Base-by-base conservation (phyloP, 2,888 invertebrate genomes). In the Andrena bucephala region DNA sequence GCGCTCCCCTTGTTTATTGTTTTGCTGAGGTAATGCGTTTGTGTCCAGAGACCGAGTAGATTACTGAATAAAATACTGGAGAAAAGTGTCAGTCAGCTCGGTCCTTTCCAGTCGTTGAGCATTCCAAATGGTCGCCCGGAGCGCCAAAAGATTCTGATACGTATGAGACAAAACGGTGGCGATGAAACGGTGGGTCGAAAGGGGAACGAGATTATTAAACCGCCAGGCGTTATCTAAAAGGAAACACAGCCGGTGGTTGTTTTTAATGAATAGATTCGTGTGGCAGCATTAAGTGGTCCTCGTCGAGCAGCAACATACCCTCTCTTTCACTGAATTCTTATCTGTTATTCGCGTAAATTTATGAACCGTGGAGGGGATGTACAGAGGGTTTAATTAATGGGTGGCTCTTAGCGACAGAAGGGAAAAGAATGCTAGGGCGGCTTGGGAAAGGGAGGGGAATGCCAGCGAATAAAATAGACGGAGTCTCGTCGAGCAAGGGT, bases 311-410 rank as follows among this genome's bases (percentile, higher is more conserved):
- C 33, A 59, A 20, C 24, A 3, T 5, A 13, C 10, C 27, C 10
- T 20, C 42, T 16, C 10, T 33, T 29, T 0, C 10, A 0, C 48
- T 8, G 10, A 48, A 50, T 54, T 59, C 50, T 3, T 65, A 16
- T 65, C 77, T 42, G 69, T 52, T 79, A n/a, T 70, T 77, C 69
- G 66, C 29, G 20, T 54, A 62, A 75, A 75, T 77, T 77, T 66
- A 48, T 66, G 57, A 50, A 29, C 16, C 57, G 33, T 10, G 8
- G 3, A 16, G 33, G 27, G 24, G n/a, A 10, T 10, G 20, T 29
- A 0, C 16, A 5, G 48, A 20, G 27, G 50, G 24, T 29, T 73
- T 77, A 74, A 77, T 77, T 73, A 66, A 73, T 73, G 59, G 59
- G 2, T 16, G 31, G 29, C 31, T 73, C 20, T 24, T 59, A 24